These are phyloP conservation scores for Crocuta crocuta DNA, from an alignment of 2,113 vertebrate genomes.

Conservation along the genomic window DNA sequence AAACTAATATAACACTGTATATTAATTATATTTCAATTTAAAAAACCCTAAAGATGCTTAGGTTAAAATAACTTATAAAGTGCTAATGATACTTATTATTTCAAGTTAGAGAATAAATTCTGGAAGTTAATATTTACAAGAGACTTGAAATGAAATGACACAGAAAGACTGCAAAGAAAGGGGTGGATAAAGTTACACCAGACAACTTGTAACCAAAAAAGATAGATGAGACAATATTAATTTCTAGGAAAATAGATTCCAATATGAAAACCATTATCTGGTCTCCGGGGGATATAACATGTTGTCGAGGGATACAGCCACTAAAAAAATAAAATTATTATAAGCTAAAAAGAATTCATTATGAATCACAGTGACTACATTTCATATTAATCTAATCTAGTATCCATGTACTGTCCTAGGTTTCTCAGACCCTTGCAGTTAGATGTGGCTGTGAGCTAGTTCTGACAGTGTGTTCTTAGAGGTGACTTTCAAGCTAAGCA, in stretches of 20 bases:
- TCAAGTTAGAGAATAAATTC: not conserved
- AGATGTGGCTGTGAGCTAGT: not conserved
- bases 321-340: not conserved
- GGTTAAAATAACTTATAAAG: conserved; percentile 17
- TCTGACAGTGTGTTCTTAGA: not conserved
- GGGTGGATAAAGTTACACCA: not conserved
- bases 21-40: not conserved
- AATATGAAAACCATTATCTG: not conserved
- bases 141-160: not conserved
- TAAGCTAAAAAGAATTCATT: not conserved
- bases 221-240: not conserved
- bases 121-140: not conserved
- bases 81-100: not conserved
- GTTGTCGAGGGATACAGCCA: not conserved
- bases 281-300: not conserved
- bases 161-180: not conserved
- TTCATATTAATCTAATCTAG: not conserved
- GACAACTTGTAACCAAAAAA: not conserved
- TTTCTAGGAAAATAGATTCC: conserved; percentile 10
- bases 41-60: not conserved
- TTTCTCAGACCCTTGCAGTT: not conserved
- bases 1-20: not conserved
- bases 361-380: not conserved
- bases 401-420: not conserved
- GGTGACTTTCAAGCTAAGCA: not conserved